Evolutionary conservation across 2,888 invertebrate species (phyloP), one percentile per base, ranked within the genome.

Genomic region (Taenaris catops): DNA sequence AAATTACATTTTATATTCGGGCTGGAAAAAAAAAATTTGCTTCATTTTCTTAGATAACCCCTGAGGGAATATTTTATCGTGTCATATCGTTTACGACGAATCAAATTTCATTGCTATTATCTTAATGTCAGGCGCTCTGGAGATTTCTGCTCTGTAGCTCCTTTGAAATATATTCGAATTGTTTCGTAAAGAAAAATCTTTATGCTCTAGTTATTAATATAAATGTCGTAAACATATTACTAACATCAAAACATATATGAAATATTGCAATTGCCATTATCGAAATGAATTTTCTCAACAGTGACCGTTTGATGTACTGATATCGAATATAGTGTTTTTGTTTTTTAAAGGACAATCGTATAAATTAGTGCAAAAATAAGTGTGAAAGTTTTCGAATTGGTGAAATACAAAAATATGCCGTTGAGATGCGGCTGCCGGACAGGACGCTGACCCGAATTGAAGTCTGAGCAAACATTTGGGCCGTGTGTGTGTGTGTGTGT

Each of bases 381-480:
- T 26, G 19, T 8, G 6, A 25, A 23, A 38, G 25, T 33, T 17
- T 27, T 25, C 23, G 8, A 26, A 40, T 53, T 55, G 36, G 46
- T 16, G 5, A n/a, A n/a, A n/a, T n/a, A n/a, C 54, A 66, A 69
- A 39, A 73, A 68, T 58, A 75, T 70, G 58, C 71, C 66, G 66
- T 53, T 53, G 55, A 58, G 51, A 68, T 76, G 75, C 56, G 59
- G 64, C 56, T 59, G 59, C 48, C 73, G 84, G 81, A 84, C 83
- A 81, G 83, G 79, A 79, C 81, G 71, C 71, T 81, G 79, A 81
- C 71, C 75, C 62, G 54, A 37, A 57, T 55, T 51, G 53, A 49
- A 53, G 51, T 57, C 49, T 58, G 52, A 55, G 46, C 48, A 55
- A 66, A 66, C 61, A 61, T 65, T 63, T 48, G 56, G 27, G 38